Evolutionary conservation across 2,888 invertebrate species (phyloP).

Genomic region (Phytoseiulus persimilis): DNA sequence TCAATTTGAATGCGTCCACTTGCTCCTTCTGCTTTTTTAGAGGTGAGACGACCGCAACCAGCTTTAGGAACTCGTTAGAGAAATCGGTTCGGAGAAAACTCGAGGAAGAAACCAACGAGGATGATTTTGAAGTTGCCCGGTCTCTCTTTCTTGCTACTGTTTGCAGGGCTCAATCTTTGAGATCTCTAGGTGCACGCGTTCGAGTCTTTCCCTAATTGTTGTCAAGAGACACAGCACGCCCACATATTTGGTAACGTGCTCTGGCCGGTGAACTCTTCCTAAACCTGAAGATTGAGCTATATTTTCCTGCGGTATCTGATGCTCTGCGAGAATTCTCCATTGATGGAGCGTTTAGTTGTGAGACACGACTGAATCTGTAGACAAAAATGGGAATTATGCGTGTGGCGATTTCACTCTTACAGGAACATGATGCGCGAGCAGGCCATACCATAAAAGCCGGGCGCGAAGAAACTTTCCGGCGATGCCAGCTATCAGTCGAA

Average conservation of each 20-base stretch:
- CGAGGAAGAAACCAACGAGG: not conserved
- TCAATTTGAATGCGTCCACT: not conserved
- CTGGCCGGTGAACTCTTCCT: no score
- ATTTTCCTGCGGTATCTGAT: no score
- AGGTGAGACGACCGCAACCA: not conserved
- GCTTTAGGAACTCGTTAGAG: not conserved
- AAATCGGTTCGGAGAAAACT: not conserved
- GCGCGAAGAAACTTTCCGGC: not conserved
- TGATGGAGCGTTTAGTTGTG: no score
- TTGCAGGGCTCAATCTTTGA: not conserved
- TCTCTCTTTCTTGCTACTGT: not conserved
- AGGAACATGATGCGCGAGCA: not conserved
- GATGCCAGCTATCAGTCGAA: not conserved
- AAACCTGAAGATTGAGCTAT: no score
- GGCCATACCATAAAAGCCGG: not conserved
- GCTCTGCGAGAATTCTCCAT: no score
- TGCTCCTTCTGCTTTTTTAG: not conserved
- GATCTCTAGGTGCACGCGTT: not conserved
- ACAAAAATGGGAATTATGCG: not conserved
- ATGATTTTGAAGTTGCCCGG: not conserved
- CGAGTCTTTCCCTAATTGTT: no score
- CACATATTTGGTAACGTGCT: no score
- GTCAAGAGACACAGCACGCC: no score
- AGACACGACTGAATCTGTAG: no score
- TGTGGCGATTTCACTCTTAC: not conserved